A percentile compares a stretch with the other conserved stretches of the same genome.
phyloP scores from a whole-genome alignment of 1,140 invertebrate genomes.

The Pristionchus pacificus region DNA sequence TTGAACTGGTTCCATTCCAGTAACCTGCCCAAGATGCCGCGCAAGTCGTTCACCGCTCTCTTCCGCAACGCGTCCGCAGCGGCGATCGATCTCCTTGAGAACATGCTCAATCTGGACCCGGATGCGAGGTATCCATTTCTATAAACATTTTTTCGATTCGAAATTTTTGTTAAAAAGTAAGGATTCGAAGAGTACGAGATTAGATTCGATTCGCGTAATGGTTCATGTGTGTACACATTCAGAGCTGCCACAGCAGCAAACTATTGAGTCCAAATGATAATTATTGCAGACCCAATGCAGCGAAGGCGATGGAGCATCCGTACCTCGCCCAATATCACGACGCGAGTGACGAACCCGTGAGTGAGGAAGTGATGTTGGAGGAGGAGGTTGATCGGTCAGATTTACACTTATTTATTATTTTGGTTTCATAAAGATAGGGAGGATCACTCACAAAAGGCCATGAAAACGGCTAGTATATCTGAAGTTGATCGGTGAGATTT shows the following conservation, averaged over 20 bases:
- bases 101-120: slow-evolving; percentile 89
- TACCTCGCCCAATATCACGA: slow-evolving; percentile 57
- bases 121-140: slow-evolving; percentile 68
- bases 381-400: slow-evolving; percentile 21
- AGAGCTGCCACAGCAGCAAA: not conserved
- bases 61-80: slow-evolving; percentile 84
- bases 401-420: too few relatives aligned
- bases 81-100: slow-evolving; percentile 85
- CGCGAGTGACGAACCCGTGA: slow-evolving; percentile 56
- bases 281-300: slow-evolving; percentile 40
- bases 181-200: too few relatives aligned
- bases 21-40: slow-evolving; percentile 64
- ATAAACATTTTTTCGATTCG: slow-evolving; percentile 14
- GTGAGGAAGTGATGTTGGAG: slow-evolving; percentile 46
- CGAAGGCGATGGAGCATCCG: slow-evolving; percentile 54
- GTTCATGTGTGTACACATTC: too few relatives aligned
- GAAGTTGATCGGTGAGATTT: too few relatives aligned
- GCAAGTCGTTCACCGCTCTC: slow-evolving; percentile 81
- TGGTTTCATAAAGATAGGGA: too few relatives aligned
- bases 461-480: too few relatives aligned
- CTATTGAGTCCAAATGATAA: not conserved
- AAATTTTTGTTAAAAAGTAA: slow-evolving; percentile 37
- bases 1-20: not conserved
- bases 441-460: too few relatives aligned
- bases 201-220: too few relatives aligned